Evolutionary conservation across 2,888 invertebrate species (phyloP), one percentile per base, ranked within the genome.

Genomic region (Octodonta nipae): DNA sequence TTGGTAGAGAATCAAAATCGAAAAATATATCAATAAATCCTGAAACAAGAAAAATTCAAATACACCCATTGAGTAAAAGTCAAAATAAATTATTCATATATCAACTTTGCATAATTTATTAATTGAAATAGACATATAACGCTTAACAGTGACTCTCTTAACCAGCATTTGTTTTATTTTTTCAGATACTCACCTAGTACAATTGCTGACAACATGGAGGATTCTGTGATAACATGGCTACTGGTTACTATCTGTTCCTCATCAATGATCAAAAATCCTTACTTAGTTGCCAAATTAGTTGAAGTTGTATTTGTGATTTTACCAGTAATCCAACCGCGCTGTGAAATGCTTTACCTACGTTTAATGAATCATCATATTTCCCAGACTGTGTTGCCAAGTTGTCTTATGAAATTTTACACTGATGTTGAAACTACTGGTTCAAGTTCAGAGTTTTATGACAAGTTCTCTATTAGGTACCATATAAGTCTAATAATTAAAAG

Each of bases 391-490:
- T 67, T 98, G 37, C 86, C 92, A 1, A 82, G 88, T 45, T 81
- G 85, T 11, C 70, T 98, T 22, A 93, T 96, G 91, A 88, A 88
- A 63, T 98, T 98, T 67, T 98, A 98, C 64, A 91, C 93, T 48
- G 93, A 93, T 52, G 88, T 95, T 34, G 96, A 96, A 67, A 87
- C 88, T 7, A 96, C 95, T 6, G 96, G 96, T 6, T 87, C 93
- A 46, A 91, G 88, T 62, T 91, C 89, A 17, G 98, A 98, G 66
- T 98, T 98, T 66, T 98, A 95, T 56, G 96, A 96, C 65, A 98
- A 98, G 66, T 98, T 98, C 64, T 89, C 91, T 7, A 96, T 98
- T 50, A 76, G 98, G 35, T 93, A 93, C 67, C 93, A 95, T 60
- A 93, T 98, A 59, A 93, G 93, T 63, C 78, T 95, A 55, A 89